phyloP scores from a whole-genome alignment of 2,888 invertebrate genomes.

The Spisula subtruncata region DNA sequence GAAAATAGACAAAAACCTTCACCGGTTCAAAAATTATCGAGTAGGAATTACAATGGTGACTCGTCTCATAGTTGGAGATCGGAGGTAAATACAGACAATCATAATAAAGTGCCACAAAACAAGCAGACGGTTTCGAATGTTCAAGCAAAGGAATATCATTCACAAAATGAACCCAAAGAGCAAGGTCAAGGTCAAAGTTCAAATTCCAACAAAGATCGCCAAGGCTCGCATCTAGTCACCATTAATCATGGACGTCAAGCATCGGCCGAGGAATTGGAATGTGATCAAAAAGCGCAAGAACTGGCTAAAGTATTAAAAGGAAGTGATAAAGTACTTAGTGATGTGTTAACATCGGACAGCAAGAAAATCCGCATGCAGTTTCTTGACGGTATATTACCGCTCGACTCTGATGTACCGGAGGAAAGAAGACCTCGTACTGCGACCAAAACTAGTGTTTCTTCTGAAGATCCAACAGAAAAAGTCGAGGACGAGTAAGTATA shows the following conservation, averaged over 20 bases:
- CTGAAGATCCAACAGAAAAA: conserved; percentile 51
- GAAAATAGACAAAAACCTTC: conserved; percentile 30
- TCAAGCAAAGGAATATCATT: conserved; percentile 25
- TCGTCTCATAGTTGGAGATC: conserved; percentile 32
- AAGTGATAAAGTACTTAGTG: conserved; percentile 81
- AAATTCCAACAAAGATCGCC: conserved; percentile 29
- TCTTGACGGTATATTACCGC: conserved; percentile 90
- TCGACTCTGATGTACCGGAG: conserved; percentile 39
- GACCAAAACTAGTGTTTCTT: conserved; percentile 43
- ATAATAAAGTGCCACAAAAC: conserved; percentile 31
- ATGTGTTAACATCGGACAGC: conserved; percentile 88
- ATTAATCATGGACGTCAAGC: conserved; percentile 82
- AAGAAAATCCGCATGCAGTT: conserved; percentile 92
- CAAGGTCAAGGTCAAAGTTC: conserved; percentile 17
- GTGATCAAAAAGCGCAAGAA: conserved; percentile 91
- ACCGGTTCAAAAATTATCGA: conserved; percentile 28
- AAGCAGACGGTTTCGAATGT: conserved; percentile 33
- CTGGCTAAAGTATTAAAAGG: conserved; percentile 85
- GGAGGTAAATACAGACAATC: conserved; percentile 24
- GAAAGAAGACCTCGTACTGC: conserved; percentile 52
- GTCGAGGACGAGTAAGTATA: conserved; percentile 56
- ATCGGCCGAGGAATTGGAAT: conserved; percentile 92
- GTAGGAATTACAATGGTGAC: conserved; percentile 54
- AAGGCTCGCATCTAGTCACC: conserved; percentile 46
- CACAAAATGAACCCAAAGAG: neutral